Evolutionary conservation across 2,888 invertebrate species (phyloP).

Genomic region (Artemia sinica): DNA sequence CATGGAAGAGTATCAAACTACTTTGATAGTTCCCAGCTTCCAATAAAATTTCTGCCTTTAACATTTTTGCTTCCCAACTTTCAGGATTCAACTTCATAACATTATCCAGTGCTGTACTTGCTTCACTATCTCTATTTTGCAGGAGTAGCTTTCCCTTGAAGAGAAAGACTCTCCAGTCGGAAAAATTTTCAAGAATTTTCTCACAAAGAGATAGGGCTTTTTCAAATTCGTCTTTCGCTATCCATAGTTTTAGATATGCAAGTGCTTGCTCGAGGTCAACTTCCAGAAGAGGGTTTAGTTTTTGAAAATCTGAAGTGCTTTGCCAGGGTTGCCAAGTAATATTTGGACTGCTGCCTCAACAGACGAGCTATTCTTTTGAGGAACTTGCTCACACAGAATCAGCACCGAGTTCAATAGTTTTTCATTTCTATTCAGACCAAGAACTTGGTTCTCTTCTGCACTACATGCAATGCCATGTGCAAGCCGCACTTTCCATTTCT

Average conservation of each 20-base stretch:
- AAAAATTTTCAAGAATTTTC: background rate
- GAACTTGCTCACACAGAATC: background rate
- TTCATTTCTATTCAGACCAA: no score
- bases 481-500: no score
- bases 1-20: background rate
- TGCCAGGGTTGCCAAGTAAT: background rate
- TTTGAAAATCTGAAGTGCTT: background rate
- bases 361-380: background rate
- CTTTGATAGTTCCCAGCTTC: background rate
- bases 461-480: no score
- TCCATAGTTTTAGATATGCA: background rate
- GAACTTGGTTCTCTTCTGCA: no score
- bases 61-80: background rate
- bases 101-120: background rate
- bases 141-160: background rate
- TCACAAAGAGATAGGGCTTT: conserved; percentile 4
- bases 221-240: background rate
- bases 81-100: conserved; percentile 5
- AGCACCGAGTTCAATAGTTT: no score
- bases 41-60: background rate
- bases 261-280: background rate
- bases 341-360: background rate
- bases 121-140: no score
- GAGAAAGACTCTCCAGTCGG: background rate
- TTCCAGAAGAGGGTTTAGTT: background rate